phyloP scores from a whole-genome alignment of 1,140 invertebrate genomes.

The Spodoptera litura region DNA sequence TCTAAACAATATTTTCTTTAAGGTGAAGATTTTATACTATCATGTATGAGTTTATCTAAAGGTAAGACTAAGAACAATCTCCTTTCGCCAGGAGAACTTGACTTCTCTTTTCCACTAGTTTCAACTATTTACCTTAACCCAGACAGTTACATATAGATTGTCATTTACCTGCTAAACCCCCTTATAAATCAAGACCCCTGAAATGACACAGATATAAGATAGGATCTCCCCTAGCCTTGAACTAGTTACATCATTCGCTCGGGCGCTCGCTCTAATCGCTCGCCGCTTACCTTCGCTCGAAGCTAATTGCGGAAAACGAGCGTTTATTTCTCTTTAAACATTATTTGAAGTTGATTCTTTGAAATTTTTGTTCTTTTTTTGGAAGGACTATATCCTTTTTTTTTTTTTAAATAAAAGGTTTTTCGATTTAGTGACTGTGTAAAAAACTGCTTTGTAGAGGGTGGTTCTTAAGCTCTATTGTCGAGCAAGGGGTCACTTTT shows the following conservation, averaged over 20 bases:
- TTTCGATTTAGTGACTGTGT: too few species aligned
- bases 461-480: too few species aligned
- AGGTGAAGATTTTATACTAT: too few species aligned
- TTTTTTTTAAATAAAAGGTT: too few species aligned
- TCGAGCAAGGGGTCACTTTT: too few species aligned
- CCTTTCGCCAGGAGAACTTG: too few species aligned
- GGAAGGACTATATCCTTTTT: not conserved
- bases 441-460: too few species aligned
- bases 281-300: not conserved
- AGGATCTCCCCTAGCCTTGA: conserved; percentile 12
- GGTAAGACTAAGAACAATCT: too few species aligned
- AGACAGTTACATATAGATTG: not conserved
- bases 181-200: not conserved
- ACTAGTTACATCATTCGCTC: conserved; percentile 20
- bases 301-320: conserved; percentile 22
- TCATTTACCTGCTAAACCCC: not conserved
- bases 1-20: too few species aligned
- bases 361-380: not conserved
- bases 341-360: not conserved
- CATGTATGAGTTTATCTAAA: too few species aligned
- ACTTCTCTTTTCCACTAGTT: too few species aligned
- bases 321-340: not conserved
- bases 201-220: conserved; percentile 33
- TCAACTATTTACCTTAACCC: too few species aligned
- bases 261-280: conserved; percentile 16